These are phyloP conservation scores for Dysidea cf. avara DNA, from an alignment of 37 sponge, comb jelly and placozoan genomes.

Conservation along the genomic window DNA sequence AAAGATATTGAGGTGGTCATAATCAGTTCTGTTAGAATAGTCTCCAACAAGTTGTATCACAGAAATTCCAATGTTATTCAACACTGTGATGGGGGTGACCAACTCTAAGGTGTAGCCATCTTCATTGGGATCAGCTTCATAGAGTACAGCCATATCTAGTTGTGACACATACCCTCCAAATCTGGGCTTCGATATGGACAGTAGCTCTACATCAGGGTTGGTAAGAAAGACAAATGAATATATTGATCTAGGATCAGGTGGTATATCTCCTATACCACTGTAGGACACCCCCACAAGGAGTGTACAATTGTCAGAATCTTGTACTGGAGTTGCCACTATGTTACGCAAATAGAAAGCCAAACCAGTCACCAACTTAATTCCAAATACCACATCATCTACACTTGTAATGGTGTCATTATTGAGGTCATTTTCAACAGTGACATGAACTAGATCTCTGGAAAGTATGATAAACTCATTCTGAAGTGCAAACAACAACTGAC, in stretches of 20 bases:
- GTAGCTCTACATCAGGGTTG: conserved; percentile 20
- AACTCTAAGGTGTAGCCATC: no score
- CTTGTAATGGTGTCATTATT: conserved; percentile 21
- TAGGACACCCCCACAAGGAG: conserved; percentile 14
- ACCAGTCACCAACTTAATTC: conserved; percentile 20
- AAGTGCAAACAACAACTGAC: no score
- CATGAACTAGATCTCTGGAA: no score
- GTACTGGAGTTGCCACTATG: not conserved
- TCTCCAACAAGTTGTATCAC: conserved; percentile 17
- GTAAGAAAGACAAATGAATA: conserved; percentile 29
- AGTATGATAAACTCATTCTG: no score
- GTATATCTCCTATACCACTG: not conserved
- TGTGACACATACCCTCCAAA: no score
- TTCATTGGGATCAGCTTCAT: no score
- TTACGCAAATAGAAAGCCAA: conserved; percentile 30
- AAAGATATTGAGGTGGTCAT: conserved; percentile 16
- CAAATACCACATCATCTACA: conserved; percentile 40
- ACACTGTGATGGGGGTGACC: no score
- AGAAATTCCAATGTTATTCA: conserved; percentile 47
- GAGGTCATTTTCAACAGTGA: conserved; percentile 18
- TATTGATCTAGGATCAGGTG: not conserved
- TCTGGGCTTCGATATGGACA: no score
- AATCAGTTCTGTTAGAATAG: not conserved
- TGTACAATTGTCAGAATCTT: not conserved
- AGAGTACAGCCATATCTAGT: no score